Percentiles rank a stretch among this genome's conserved stretches.
Conservation (phyloP, 2,888 invertebrate species). For the Aproaerema taeniolella region DNA sequence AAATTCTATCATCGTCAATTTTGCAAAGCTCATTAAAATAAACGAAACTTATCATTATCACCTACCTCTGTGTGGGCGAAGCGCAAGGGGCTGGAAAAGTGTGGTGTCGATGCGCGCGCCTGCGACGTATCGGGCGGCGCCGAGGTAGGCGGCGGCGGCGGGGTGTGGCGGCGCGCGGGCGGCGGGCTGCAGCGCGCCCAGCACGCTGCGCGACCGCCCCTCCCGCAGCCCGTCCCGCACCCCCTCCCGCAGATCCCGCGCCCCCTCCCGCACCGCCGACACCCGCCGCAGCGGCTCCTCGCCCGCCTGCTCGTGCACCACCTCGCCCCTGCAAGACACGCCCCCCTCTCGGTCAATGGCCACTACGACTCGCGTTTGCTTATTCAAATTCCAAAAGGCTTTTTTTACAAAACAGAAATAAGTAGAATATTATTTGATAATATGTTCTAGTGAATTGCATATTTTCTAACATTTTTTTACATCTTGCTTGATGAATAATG, state of each 20-base stretch:
- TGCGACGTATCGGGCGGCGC: constrained; percentile 87
- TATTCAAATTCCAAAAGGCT: no score
- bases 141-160: constrained; percentile 88
- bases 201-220: constrained; percentile 28
- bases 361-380: no score
- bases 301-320: constrained; percentile 40
- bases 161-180: constrained; percentile 43
- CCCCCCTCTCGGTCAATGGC: no score
- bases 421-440: no score
- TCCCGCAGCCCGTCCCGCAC: constrained; percentile 21
- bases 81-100: constrained; percentile 58
- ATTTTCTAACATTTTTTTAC: no score
- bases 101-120: constrained; percentile 76
- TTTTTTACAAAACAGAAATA: no score
- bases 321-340: constrained; percentile 53
- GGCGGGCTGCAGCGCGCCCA: constrained; percentile 17
- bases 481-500: no score
- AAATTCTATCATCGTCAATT: not conserved
- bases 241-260: not conserved
- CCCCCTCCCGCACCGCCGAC: constrained; percentile 20
- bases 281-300: constrained; percentile 22
- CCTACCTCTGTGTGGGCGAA: constrained; percentile 52
- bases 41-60: no score
- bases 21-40: not conserved
- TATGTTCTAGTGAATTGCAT: no score